A percentile compares a stretch with the other conserved stretches of the same genome.
These are phyloP conservation scores for Styela clava DNA, from an alignment of 23 tunicate species.

Conservation along the genomic window DNA sequence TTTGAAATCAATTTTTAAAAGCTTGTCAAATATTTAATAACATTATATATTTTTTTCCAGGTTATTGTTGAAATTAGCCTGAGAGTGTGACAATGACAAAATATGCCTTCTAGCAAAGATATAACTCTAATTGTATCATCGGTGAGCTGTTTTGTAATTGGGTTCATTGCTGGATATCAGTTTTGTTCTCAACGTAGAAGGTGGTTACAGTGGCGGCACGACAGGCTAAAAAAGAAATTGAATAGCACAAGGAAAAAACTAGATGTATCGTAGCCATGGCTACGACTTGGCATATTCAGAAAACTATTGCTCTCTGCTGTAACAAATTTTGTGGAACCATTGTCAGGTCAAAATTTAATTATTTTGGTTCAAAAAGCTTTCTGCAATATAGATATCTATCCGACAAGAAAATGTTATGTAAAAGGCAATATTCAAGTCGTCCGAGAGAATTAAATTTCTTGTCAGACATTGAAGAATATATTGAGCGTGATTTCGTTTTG, in stretches of 20 bases:
- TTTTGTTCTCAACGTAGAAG: constrained; percentile 35
- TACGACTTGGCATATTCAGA: neutral
- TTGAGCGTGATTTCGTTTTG: constrained; percentile 10
- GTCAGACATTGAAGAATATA: constrained; percentile 15
- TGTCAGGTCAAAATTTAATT: neutral
- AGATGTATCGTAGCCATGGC: constrained; percentile 27
- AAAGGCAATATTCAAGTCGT: neutral
- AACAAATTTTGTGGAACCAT: neutral
- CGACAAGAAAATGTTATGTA: too few species aligned
- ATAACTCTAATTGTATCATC: constrained; percentile 38
- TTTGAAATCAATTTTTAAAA: too few species aligned
- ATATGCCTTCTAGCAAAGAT: constrained; percentile 42
- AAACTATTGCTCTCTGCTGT: neutral
- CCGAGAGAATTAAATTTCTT: neutral
- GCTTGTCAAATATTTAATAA: too few species aligned
- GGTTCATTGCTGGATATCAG: constrained; percentile 58
- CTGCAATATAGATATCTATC: neutral
- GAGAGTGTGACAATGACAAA: neutral
- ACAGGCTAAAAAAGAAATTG: constrained; percentile 41
- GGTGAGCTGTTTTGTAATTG: constrained; percentile 52
- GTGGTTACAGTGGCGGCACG: constrained; percentile 54
- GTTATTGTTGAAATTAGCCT: too few species aligned
- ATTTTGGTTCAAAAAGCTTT: neutral
- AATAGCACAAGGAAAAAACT: constrained; percentile 47
- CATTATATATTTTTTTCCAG: too few species aligned